Base-by-base conservation (phyloP, 2,113 vertebrate genomes). In the Paracanthobrama guichenoti region DNA sequence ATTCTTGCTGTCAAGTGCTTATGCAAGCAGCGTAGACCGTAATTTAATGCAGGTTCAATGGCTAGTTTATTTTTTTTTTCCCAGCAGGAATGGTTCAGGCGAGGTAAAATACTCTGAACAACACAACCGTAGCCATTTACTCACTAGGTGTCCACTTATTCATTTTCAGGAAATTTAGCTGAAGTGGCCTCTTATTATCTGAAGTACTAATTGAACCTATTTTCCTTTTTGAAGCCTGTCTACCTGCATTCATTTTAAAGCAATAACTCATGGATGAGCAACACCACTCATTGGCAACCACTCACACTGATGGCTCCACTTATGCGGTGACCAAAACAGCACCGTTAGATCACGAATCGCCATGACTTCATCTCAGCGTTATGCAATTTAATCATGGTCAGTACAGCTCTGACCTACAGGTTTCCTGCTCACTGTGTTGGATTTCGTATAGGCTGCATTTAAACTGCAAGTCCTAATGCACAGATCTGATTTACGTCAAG, bases 151-250 rank as follows among this genome's bases (percentile, higher is more conserved):
- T 89, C 86, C 90, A 91, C 88, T 94, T 93, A 90, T 92, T 93
- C 89, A 89, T 91, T 88, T 92, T 91, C 86, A 83, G 84, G 90
- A 88, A 92, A 91, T 93, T 88, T 85, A 89, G 87, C 24, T 94
- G 86, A 93, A 95, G 93, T 91, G 91, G 90, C 90, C 93, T 92
- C 92, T 94, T 89, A 90, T 92, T 89, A 91, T 93, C 75, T 94
- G 86, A 89, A 95, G 94, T 69, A 86, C 92, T 93, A 88, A 91
- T 95, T 94, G 93, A 95, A 92, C 93, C 88, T 88, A 87, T 92
- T 92, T 91, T 92, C 91, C 92, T 89, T 92, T 92, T 90, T 88
- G 84, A 93, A 92, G 92, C 90, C 90, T 84, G 92, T 88, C 90
- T 92, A 90, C 77, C 89, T 88, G 59, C 88, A 90, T 93, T 88